Evolutionary conservation across 2,888 invertebrate genomes (phyloP).

Genomic region (Phengaris alcon): DNA sequence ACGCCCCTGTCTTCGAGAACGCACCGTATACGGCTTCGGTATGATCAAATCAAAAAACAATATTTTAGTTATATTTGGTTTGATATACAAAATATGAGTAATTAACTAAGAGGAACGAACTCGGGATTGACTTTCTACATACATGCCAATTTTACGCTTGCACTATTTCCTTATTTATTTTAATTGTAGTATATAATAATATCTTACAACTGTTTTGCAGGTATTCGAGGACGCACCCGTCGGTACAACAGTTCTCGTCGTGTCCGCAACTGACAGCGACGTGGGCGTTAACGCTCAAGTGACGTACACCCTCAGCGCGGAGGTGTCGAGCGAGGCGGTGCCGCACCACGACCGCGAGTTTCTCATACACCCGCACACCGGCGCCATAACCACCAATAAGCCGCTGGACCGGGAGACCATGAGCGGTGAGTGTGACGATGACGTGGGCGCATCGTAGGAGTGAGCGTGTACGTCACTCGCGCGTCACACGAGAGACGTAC

Average conservation of each 20-base stretch:
- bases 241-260: conserved; percentile 94
- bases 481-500: too few species aligned
- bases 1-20: conserved; percentile 94
- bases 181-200: neutral
- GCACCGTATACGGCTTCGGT: conserved; percentile 93
- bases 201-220: conserved; percentile 48
- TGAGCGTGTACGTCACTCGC: neutral
- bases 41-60: conserved; percentile 43
- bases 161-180: neutral
- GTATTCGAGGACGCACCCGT: conserved; percentile 95
- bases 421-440: conserved; percentile 64
- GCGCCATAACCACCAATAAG: conserved; percentile 93
- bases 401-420: conserved; percentile 91
- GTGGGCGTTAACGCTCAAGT: conserved; percentile 96
- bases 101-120: too few species aligned
- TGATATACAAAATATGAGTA: too few species aligned
- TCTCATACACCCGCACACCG: conserved; percentile 93
- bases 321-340: conserved; percentile 81
- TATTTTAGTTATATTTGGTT: too few species aligned
- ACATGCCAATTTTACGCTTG: too few species aligned
- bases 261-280: conserved; percentile 95
- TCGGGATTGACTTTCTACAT: too few species aligned
- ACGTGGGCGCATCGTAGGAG: neutral
- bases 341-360: conserved; percentile 85
- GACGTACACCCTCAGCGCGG: conserved; percentile 84